phyloP scores from a whole-genome alignment of 1,140 invertebrate species.

The Chymomyza costata region DNA sequence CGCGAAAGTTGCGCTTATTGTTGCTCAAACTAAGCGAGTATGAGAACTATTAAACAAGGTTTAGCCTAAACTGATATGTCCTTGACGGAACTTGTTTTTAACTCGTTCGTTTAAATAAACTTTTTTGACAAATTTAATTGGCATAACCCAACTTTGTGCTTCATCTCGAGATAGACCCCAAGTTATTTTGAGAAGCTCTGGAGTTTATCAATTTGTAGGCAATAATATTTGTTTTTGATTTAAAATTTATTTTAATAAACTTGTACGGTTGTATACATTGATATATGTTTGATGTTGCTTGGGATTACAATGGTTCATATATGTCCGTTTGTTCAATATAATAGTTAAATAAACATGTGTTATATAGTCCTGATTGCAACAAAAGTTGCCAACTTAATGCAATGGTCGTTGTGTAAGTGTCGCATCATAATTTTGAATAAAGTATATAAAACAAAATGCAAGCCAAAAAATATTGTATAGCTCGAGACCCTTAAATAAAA shows the following conservation, averaged over 20 bases:
- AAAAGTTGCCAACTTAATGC: slow-evolving; percentile 4
- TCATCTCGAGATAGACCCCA: not conserved
- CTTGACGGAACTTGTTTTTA: too few relatives aligned
- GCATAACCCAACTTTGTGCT: too few relatives aligned
- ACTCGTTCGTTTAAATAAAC: too few relatives aligned
- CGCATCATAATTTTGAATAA: slow-evolving; percentile 11
- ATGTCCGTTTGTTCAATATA: slow-evolving; percentile 8
- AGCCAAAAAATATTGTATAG: slow-evolving; percentile 22
- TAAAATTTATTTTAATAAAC: slow-evolving; percentile 47
- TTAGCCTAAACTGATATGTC: too few relatives aligned
- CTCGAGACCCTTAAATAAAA: slow-evolving; percentile 43
- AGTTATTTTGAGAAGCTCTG: slow-evolving; percentile 42
- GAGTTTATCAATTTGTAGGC: too few relatives aligned
- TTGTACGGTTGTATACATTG: slow-evolving; percentile 22
- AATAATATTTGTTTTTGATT: too few relatives aligned
- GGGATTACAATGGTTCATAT: slow-evolving; percentile 57
- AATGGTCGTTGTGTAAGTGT: slow-evolving; percentile 14
- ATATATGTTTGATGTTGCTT: slow-evolving; percentile 35
- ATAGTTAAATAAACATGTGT: slow-evolving; percentile 1
- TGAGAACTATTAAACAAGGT: slow-evolving; percentile 39
- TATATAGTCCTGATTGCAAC: too few relatives aligned
- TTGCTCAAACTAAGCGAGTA: slow-evolving; percentile 69
- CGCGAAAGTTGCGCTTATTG: slow-evolving; percentile 58
- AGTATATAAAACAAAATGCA: slow-evolving; percentile 34
- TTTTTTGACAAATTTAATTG: too few relatives aligned